Conservation (phyloP, 2,797 vertebrate genomes). For the Neosalanx taihuensis region DNA sequence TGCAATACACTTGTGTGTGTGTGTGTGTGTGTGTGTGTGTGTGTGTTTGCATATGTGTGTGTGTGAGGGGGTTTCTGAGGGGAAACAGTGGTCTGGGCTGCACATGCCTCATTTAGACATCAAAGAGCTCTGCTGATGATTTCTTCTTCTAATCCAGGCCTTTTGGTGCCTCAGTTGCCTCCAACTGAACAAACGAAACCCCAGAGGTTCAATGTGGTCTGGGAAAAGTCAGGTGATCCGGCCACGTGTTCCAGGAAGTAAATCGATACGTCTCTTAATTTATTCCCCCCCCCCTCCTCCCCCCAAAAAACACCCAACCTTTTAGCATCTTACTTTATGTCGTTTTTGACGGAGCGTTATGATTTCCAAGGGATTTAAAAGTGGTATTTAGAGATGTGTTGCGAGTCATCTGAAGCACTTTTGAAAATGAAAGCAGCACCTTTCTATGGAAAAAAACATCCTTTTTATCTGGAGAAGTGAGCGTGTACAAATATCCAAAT, state of each 20-base stretch:
- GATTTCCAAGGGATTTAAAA: constrained; percentile 74
- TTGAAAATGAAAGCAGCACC: constrained; percentile 71
- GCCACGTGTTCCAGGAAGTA: constrained; percentile 57
- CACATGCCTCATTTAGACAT: constrained; percentile 86
- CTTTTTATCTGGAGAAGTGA: constrained; percentile 67
- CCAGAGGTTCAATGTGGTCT: constrained; percentile 68
- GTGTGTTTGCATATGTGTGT: constrained; percentile 20
- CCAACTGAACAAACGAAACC: constrained; percentile 87
- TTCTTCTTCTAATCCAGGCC: constrained; percentile 79
- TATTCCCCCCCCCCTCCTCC: too few relatives aligned
- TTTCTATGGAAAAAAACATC: constrained; percentile 64
- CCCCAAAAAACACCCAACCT: constrained; percentile 65
- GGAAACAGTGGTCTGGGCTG: constrained; percentile 77
- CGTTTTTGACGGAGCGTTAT: constrained; percentile 67
- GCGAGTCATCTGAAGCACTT: constrained; percentile 68
- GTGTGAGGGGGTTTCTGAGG: constrained; percentile 45
- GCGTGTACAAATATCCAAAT: constrained; percentile 67
- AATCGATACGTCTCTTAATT: constrained; percentile 74
- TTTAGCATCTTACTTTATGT: constrained; percentile 74
- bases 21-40: constrained; percentile 14
- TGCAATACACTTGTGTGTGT: constrained; percentile 56
- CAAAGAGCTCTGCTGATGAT: constrained; percentile 84
- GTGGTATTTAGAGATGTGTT: constrained; percentile 72
- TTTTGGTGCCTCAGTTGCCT: constrained; percentile 76
- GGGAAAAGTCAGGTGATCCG: constrained; percentile 73